A percentile compares a stretch with the other conserved stretches of the same genome.
These are phyloP conservation scores for Anser cygnoides DNA, from an alignment of 2,113 vertebrate genomes.

Conservation along the genomic window DNA sequence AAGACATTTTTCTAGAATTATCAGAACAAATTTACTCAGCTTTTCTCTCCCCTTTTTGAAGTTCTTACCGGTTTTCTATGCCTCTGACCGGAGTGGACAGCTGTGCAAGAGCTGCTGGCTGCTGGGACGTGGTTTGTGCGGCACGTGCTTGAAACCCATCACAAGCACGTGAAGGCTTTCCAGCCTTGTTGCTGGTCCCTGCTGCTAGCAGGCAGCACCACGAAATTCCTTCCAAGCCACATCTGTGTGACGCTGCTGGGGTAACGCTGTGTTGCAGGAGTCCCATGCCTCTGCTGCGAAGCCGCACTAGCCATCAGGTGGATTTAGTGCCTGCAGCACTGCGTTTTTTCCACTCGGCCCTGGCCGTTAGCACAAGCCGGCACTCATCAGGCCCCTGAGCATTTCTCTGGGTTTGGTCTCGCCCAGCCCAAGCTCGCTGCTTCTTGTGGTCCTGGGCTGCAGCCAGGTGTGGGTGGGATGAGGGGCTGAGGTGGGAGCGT, in stretches of 20 bases:
- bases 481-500: background rate
- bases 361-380: fast-evolving
- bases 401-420: fast-evolving
- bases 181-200: background rate
- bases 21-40: background rate
- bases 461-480: fast-evolving
- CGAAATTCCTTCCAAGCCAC: background rate
- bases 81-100: background rate
- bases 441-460: background rate
- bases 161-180: background rate
- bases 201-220: too few relatives aligned
- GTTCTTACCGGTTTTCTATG: background rate
- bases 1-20: background rate
- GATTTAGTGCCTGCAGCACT: background rate
- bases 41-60: background rate
- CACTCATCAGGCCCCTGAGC: fast-evolving
- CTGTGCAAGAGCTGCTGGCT: background rate
- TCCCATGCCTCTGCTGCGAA: background rate
- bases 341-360: fast-evolving
- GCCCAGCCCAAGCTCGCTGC: background rate
- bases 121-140: background rate
- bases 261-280: background rate
- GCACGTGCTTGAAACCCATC: background rate
- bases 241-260: too few relatives aligned
- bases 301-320: too few relatives aligned